Evolutionary conservation across 1,140 invertebrate genomes (phyloP).

Genomic region (Sesamia nonagrioides): DNA sequence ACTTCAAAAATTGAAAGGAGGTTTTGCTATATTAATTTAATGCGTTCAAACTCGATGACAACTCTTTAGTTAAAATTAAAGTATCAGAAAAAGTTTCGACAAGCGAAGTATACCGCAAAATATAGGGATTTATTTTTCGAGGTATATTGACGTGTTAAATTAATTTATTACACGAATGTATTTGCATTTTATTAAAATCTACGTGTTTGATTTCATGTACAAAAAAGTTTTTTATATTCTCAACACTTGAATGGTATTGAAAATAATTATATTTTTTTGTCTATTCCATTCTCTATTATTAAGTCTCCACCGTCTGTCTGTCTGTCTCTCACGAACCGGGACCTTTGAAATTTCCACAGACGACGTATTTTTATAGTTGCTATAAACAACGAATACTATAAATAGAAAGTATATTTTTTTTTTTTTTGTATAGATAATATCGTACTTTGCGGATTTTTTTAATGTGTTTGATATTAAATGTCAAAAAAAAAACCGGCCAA

Average conservation of each 20-base stretch:
- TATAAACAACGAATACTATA: no score
- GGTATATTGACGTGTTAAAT: conserved; percentile 9
- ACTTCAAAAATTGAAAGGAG: neutral
- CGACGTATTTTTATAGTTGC: no score
- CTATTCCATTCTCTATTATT: no score
- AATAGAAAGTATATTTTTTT: no score
- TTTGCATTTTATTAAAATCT: conserved; percentile 10
- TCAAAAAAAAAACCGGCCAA: no score
- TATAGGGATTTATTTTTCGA: conserved; percentile 7
- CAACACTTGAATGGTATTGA: neutral
- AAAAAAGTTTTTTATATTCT: neutral
- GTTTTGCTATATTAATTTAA: conserved; percentile 16
- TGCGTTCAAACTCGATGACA: neutral
- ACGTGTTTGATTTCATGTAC: neutral
- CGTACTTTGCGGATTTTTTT: no score
- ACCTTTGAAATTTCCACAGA: no score
- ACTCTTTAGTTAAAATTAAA: conserved; percentile 36
- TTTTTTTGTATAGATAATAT: no score
- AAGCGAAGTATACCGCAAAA: conserved; percentile 13
- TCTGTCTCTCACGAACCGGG: no score
- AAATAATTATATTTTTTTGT: neutral
- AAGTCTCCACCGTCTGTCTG: no score
- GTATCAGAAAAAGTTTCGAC: conserved; percentile 36
- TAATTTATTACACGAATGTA: conserved; percentile 1
- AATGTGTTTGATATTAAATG: no score